phyloP scores from a whole-genome alignment of 2,888 invertebrate species.

The Bellardia bayeri region DNA sequence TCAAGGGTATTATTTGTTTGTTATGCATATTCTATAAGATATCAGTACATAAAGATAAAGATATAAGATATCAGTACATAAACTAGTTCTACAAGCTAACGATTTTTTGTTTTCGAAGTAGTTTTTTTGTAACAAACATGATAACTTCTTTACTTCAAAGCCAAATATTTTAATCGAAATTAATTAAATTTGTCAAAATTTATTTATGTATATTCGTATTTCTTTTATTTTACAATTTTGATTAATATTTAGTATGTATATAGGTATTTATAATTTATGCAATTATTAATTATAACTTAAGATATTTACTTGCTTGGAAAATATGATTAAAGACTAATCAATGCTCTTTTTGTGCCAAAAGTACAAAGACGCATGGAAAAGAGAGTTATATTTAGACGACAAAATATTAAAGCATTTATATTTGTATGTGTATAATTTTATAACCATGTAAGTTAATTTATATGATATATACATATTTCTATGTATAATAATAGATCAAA shows the following conservation, averaged over 20 bases:
- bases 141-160: not conserved
- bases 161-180: conserved; percentile 7
- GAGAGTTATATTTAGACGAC: conserved; percentile 27
- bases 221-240: conserved; percentile 46
- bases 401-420: conserved; percentile 39
- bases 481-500: not conserved
- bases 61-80: not conserved
- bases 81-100: no score
- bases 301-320: conserved; percentile 9
- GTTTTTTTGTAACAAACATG: no score
- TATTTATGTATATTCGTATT: not conserved
- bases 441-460: conserved; percentile 29
- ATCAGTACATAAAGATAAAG: no score
- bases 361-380: conserved; percentile 17
- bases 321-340: conserved; percentile 43
- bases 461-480: not conserved
- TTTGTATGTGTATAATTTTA: conserved; percentile 15
- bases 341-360: conserved; percentile 60
- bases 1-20: conserved; percentile 1
- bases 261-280: conserved; percentile 25
- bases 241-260: conserved; percentile 13
- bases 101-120: no score
- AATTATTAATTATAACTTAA: conserved; percentile 12
- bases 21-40: not conserved
- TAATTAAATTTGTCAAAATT: conserved; percentile 31